Conservation (phyloP, 92 coral and sea anemone genomes). For the Zoanthus gigantus region DNA sequence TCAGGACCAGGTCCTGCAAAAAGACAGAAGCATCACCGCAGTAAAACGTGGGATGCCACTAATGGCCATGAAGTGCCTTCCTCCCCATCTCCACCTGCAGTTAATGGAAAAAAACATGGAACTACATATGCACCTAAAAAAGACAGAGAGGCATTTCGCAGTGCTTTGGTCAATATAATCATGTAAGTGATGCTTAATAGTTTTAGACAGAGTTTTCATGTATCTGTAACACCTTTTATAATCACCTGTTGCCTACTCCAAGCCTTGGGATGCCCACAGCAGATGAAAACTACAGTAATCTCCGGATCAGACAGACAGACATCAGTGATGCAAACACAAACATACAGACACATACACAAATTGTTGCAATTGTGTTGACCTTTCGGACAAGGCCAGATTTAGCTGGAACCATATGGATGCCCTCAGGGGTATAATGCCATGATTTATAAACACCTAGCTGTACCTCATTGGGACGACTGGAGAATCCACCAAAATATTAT, state of each 20-base stretch:
- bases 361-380: too few species aligned
- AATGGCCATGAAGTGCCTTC: slow-evolving; percentile 80
- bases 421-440: too few species aligned
- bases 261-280: too few species aligned
- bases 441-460: too few species aligned
- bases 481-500: too few species aligned
- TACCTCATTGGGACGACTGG: too few species aligned
- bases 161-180: slow-evolving; percentile 96
- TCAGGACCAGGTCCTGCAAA: slow-evolving; percentile 56
- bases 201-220: not conserved
- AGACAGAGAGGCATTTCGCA: slow-evolving; percentile 98
- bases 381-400: too few species aligned
- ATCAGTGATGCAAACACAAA: not conserved
- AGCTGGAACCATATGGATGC: too few species aligned
- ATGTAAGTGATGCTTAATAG: slow-evolving; percentile 60
- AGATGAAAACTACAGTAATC: too few species aligned
- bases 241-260: too few species aligned
- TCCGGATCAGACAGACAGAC: too few species aligned
- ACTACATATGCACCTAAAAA: slow-evolving; percentile 86
- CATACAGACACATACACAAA: too few species aligned
- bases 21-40: slow-evolving; percentile 83
- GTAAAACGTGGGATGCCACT: slow-evolving; percentile 93
- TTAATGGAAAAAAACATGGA: slow-evolving; percentile 71
- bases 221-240: not conserved
- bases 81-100: slow-evolving; percentile 68